Evolutionary conservation across 2,797 vertebrate species (phyloP).

Genomic region (Gallinago stenura): DNA sequence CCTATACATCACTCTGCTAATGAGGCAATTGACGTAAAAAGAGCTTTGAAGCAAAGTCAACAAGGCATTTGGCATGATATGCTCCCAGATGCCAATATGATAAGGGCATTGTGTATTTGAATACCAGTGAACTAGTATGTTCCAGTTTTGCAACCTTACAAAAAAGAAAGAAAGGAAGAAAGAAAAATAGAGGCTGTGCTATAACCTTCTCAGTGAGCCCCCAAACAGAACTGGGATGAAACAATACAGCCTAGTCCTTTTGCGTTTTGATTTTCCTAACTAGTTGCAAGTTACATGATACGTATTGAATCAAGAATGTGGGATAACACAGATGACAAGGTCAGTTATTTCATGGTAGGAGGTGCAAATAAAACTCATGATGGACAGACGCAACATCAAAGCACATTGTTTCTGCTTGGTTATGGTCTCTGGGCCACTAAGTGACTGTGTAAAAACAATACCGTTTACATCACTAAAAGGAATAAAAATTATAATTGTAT

Average conservation of each 20-base stretch:
- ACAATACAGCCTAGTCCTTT: not conserved
- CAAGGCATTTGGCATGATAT: conserved; percentile 28
- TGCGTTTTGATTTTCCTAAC: not conserved
- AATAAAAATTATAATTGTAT: not conserved
- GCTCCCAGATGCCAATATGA: conserved; percentile 40
- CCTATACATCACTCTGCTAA: not conserved
- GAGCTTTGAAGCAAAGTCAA: conserved; percentile 38
- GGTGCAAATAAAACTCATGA: not conserved
- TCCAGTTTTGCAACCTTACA: conserved; percentile 8
- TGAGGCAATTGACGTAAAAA: conserved; percentile 7
- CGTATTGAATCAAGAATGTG: not conserved
- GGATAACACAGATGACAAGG: not conserved
- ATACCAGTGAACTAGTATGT: not conserved
- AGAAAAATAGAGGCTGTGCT: not conserved
- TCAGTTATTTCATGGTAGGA: not conserved
- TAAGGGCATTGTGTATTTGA: conserved; percentile 59
- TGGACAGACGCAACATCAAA: not conserved
- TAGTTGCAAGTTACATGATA: not conserved
- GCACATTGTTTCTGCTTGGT: not conserved
- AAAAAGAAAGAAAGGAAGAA: not conserved
- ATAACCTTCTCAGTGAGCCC: not conserved
- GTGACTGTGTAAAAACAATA: not conserved
- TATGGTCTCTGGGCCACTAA: not conserved
- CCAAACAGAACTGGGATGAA: not conserved
- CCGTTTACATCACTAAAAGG: not conserved